A percentile compares a stretch with the other conserved stretches of the same genome.
phyloP scores from a whole-genome alignment of 2,113 vertebrate species.

The Eulemur rufifrons region DNA sequence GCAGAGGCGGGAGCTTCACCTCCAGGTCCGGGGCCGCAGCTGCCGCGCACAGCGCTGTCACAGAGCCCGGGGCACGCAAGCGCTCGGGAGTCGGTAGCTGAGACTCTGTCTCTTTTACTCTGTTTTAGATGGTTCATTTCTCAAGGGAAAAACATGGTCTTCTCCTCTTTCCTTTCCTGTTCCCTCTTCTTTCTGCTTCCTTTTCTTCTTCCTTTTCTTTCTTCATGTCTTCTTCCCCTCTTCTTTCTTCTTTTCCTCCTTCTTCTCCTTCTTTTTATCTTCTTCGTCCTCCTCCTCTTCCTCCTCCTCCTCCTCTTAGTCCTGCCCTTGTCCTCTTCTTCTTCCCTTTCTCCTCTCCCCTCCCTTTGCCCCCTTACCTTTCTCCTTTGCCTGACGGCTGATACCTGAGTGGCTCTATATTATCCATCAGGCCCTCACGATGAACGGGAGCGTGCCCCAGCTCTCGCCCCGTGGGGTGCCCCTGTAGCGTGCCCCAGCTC shows the following conservation, averaged over 20 bases:
- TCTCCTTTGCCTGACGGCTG: not conserved
- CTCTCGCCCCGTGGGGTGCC: too few relatives aligned
- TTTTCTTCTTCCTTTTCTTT: too few relatives aligned
- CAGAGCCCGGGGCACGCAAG: not conserved
- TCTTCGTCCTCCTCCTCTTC: not conserved
- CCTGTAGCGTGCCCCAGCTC: too few relatives aligned
- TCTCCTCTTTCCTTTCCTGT: not conserved
- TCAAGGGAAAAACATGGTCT: not conserved
- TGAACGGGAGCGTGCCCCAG: not conserved
- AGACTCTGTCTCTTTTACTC: not conserved
- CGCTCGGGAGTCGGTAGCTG: not conserved
- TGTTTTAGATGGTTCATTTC: not conserved
- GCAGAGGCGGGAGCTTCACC: not conserved
- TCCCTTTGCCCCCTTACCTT: not conserved
- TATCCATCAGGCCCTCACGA: too few relatives aligned
- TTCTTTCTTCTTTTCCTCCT: not conserved
- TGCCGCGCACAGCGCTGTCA: not conserved
- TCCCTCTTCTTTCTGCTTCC: not conserved
- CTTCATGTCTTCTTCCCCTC: too few relatives aligned
- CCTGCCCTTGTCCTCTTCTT: not conserved
- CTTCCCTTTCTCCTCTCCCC: too few relatives aligned
- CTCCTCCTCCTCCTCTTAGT: too few relatives aligned
- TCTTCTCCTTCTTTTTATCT: too few relatives aligned
- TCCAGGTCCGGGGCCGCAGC: not conserved
- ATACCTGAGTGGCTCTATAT: not conserved